phyloP scores from a whole-genome alignment of 2,797 vertebrate species.

The Zenarchopterus dispar region DNA sequence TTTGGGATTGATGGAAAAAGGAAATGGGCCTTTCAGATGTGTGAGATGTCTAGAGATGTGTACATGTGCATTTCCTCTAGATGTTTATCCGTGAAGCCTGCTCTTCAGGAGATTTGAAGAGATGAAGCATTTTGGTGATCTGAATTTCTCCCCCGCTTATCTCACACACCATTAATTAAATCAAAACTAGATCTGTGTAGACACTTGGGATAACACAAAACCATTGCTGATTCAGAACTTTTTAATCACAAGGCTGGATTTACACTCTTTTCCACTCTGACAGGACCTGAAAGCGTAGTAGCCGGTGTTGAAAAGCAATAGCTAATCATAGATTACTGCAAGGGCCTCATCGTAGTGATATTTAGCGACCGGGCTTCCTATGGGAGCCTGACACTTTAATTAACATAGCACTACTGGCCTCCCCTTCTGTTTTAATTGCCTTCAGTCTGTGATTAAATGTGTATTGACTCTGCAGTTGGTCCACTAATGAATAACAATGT shows the following conservation, averaged over 20 bases:
- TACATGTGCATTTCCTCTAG: conserved; percentile 51
- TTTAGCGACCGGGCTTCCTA: conserved; percentile 81
- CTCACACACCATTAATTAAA: background rate
- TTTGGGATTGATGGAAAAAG: conserved; percentile 75
- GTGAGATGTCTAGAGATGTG: conserved; percentile 39
- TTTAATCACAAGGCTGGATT: conserved; percentile 68
- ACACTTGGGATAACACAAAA: conserved; percentile 49
- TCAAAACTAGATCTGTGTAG: conserved; percentile 19
- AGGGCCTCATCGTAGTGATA: conserved; percentile 77
- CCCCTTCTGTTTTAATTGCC: conserved; percentile 84
- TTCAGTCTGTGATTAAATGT: conserved; percentile 85
- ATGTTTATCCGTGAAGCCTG: conserved; percentile 35
- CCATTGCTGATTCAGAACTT: conserved; percentile 46
- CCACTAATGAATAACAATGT: conserved; percentile 86
- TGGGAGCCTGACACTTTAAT: conserved; percentile 80
- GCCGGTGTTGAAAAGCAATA: conserved; percentile 66
- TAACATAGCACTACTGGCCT: conserved; percentile 79
- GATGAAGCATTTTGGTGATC: conserved; percentile 4
- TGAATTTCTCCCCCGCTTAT: background rate
- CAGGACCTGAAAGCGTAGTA: conserved; percentile 69
- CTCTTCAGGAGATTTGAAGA: conserved; percentile 28
- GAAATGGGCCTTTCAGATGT: conserved; percentile 72
- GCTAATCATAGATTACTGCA: conserved; percentile 71
- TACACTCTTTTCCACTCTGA: conserved; percentile 67
- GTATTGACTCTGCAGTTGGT: conserved; percentile 86